These are phyloP conservation scores for Tauraco erythrolophus DNA, from an alignment of 2,113 vertebrate species.

Conservation along the genomic window DNA sequence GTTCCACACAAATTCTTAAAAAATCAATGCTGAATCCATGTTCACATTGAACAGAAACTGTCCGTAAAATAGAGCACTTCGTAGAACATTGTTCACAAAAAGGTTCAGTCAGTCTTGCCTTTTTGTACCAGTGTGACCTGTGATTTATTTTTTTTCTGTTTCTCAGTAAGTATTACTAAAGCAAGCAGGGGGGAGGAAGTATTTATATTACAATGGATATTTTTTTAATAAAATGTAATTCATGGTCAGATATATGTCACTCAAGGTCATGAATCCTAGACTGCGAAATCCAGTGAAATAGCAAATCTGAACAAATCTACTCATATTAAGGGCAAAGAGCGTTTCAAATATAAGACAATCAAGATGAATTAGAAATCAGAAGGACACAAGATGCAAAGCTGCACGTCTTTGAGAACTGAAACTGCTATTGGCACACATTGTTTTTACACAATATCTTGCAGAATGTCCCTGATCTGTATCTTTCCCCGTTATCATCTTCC, in stretches of 20 bases:
- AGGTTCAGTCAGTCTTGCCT: not conserved
- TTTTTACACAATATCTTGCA: not conserved
- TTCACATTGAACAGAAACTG: not conserved
- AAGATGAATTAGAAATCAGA: slow-evolving; percentile 6
- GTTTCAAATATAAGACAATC: not conserved
- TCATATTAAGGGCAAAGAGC: not conserved
- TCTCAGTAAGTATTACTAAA: not conserved
- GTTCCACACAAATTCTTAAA: not conserved
- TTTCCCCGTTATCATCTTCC: not conserved
- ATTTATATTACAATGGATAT: not conserved
- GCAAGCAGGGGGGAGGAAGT: not conserved
- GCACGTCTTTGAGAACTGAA: not conserved
- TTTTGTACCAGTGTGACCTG: not conserved
- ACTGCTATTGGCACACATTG: not conserved
- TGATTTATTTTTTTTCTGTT: not conserved
- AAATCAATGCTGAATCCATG: not conserved
- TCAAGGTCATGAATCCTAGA: not conserved
- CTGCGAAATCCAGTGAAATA: slow-evolving; percentile 10
- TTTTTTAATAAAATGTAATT: slow-evolving; percentile 9
- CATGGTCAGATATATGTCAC: not conserved
- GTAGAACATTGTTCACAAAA: not conserved
- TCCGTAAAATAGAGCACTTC: not conserved
- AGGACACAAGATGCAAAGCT: not conserved
- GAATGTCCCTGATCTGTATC: not conserved
- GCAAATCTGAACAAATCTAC: not conserved